phyloP scores from a whole-genome alignment of 2,797 vertebrate species.

The Mionectes olivaceus region DNA sequence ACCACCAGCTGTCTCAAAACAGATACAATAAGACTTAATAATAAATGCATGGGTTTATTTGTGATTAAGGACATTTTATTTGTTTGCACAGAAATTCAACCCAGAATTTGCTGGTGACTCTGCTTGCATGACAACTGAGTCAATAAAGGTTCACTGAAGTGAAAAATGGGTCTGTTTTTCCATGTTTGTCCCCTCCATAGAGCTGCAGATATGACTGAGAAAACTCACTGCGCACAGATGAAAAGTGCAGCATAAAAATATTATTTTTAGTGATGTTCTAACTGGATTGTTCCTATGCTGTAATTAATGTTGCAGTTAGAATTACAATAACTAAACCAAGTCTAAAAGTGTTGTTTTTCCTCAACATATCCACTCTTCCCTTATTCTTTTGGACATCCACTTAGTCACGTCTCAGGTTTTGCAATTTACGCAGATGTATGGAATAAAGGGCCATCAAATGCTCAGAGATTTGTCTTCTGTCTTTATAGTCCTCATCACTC shows the following conservation, averaged over 20 bases:
- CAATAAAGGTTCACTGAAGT: neutral
- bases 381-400: neutral
- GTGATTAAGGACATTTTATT: neutral
- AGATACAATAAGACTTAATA: neutral
- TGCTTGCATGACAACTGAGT: neutral
- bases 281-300: neutral
- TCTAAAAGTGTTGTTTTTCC: neutral
- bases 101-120: neutral
- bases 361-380: neutral
- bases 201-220: neutral
- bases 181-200: neutral
- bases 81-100: neutral
- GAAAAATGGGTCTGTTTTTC: neutral
- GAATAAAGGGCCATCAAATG: slow-evolving; percentile 62
- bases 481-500: slow-evolving; percentile 67
- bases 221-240: neutral
- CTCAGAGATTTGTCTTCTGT: slow-evolving; percentile 63
- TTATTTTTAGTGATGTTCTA: neutral
- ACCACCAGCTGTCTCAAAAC: slow-evolving; percentile 11
- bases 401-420: slow-evolving; percentile 54
- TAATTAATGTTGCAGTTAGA: neutral
- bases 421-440: slow-evolving; percentile 42
- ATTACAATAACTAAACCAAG: neutral
- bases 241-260: neutral
- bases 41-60: slow-evolving; percentile 8